phyloP scores from a whole-genome alignment of 1,140 invertebrate genomes.

The Gonioctena quinquepunctata region DNA sequence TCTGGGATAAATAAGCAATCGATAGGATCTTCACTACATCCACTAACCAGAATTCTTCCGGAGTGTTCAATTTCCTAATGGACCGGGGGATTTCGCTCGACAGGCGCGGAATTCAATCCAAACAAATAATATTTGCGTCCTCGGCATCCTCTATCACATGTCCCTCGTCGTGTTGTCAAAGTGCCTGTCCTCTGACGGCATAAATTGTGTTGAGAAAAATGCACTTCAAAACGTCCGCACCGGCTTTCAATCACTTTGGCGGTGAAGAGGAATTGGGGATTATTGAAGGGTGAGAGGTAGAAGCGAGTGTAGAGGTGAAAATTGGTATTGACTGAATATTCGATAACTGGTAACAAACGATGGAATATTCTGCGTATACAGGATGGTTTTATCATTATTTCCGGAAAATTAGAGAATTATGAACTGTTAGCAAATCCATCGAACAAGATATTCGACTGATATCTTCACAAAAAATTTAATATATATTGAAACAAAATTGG shows the following conservation, averaged over 20 bases:
- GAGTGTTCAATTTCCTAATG: slow-evolving; percentile 15
- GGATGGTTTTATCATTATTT: not conserved
- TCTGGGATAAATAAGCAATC: no score
- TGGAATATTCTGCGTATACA: not conserved
- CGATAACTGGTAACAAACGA: not conserved
- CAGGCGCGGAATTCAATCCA: slow-evolving; percentile 7
- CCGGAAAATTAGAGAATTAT: no score
- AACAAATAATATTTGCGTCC: slow-evolving; percentile 9
- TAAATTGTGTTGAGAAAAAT: slow-evolving; percentile 4
- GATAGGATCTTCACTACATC: not conserved
- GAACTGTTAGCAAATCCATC: no score
- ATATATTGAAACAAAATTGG: no score
- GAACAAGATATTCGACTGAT: no score
- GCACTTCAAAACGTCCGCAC: not conserved
- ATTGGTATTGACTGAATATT: not conserved
- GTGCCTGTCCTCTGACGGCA: not conserved
- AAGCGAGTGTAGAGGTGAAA: not conserved
- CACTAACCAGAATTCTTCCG: not conserved
- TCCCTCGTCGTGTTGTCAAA: not conserved
- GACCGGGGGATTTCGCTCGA: slow-evolving; percentile 8
- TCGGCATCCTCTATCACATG: not conserved
- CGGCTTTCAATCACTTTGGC: slow-evolving; percentile 7
- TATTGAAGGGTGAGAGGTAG: not conserved
- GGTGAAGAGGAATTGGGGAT: not conserved
- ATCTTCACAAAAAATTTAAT: no score